These are phyloP conservation scores for Odontamblyopus lacepedii DNA, from an alignment of 2,797 vertebrate genomes.

Conservation along the genomic window DNA sequence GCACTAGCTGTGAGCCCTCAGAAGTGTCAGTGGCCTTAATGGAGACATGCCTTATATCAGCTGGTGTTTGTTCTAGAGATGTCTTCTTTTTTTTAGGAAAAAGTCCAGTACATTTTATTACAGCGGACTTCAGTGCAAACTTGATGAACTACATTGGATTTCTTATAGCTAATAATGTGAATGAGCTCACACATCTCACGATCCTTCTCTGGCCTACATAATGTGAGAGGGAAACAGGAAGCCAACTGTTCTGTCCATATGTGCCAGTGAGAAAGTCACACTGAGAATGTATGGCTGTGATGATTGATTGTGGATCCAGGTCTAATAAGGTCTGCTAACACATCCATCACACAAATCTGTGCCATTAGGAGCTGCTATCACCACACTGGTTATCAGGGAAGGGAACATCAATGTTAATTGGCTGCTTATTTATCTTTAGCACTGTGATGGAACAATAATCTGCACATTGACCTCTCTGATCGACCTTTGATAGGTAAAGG, in stretches of 20 bases:
- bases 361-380: conserved; percentile 8
- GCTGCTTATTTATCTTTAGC: conserved; percentile 3
- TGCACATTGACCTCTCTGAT: conserved; percentile 3
- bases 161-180: not conserved
- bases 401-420: conserved; percentile 5
- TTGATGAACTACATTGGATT: not conserved
- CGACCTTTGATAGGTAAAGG: conserved; percentile 7
- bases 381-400: not conserved
- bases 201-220: not conserved
- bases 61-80: too few relatives aligned
- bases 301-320: conserved; percentile 12
- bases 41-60: too few relatives aligned
- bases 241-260: conserved; percentile 1
- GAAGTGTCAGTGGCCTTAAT: too few relatives aligned
- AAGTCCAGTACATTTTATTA: too few relatives aligned
- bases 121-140: too few relatives aligned
- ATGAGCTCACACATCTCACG: not conserved
- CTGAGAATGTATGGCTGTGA: not conserved
- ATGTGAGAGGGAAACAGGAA: not conserved
- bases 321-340: not conserved
- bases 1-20: too few relatives aligned
- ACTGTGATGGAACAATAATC: conserved; percentile 8
- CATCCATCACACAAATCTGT: not conserved
- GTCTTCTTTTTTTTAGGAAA: too few relatives aligned
- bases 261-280: not conserved